A percentile compares a stretch with the other conserved stretches of the same genome.
Evolutionary conservation across 1,140 invertebrate species (phyloP).

Genomic region (Phymorhynchus buccinoides): DNA sequence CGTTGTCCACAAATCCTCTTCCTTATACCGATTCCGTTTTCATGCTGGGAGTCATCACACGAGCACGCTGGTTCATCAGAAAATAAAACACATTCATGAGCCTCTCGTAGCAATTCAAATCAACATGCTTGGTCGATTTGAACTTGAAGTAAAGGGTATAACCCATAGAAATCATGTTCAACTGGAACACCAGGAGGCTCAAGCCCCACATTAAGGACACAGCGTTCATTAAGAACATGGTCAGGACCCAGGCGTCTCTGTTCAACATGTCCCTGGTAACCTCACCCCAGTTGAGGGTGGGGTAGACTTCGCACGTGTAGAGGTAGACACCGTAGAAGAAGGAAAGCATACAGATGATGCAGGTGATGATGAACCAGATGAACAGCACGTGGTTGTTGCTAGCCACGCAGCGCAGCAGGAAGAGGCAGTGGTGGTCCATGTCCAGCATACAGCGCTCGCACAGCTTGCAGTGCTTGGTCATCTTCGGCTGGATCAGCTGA

Average conservation of each 20-base stretch:
- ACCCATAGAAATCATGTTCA: constrained; percentile 54
- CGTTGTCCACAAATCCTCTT: no score
- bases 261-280: constrained; percentile 40
- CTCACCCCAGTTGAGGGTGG: constrained; percentile 1
- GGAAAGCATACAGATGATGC: constrained; percentile 48
- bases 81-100: constrained; percentile 36
- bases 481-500: constrained; percentile 53
- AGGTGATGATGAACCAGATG: constrained; percentile 58
- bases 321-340: constrained; percentile 47
- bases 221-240: constrained; percentile 53
- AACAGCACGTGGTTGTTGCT: constrained; percentile 64
- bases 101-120: constrained; percentile 21
- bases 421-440: constrained; percentile 72
- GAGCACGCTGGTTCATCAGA: constrained; percentile 22
- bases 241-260: constrained; percentile 54
- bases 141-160: constrained; percentile 53
- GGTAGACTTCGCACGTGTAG: constrained; percentile 42
- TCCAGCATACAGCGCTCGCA: constrained; percentile 62
- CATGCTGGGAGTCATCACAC: constrained; percentile 8
- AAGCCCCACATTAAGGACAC: constrained; percentile 54
- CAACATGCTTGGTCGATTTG: not conserved
- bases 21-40: not conserved
- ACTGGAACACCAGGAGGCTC: constrained; percentile 58
- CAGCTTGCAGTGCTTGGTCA: constrained; percentile 67
- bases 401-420: constrained; percentile 67